Conservation (phyloP, 2,113 vertebrate genomes). For the Microcebus ravelobensis region DNA sequence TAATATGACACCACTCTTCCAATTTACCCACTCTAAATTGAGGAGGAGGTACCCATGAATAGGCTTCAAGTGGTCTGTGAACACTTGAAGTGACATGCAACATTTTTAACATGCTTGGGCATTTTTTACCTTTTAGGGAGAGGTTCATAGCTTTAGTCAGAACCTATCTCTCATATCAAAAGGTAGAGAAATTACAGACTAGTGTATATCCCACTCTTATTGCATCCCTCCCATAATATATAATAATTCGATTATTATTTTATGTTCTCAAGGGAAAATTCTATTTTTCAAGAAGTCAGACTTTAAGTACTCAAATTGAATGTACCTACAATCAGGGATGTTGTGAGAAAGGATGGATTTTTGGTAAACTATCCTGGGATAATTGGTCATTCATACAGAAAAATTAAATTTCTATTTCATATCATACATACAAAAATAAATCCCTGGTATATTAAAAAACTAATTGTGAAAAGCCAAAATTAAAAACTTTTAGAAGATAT, state of each 20-base stretch:
- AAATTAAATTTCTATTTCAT: constrained; percentile 44
- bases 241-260: constrained; percentile 20
- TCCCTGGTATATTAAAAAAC: background rate
- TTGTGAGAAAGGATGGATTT: background rate
- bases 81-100: background rate
- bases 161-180: background rate
- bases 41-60: background rate
- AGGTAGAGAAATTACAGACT: background rate
- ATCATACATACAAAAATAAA: background rate
- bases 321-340: background rate
- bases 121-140: background rate
- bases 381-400: background rate
- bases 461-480: constrained; percentile 7
- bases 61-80: background rate
- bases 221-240: background rate
- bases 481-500: background rate
- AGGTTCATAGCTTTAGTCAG: background rate
- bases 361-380: background rate
- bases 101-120: background rate
- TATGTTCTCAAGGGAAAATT: constrained; percentile 17
- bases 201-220: background rate
- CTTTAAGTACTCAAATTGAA: constrained; percentile 2
- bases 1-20: background rate
- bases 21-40: background rate
- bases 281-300: background rate